Percentiles rank a stretch among this genome's conserved stretches.
Evolutionary conservation across 1,140 invertebrate genomes (phyloP).

Genomic region (Holcopasites calliopsidis): DNA sequence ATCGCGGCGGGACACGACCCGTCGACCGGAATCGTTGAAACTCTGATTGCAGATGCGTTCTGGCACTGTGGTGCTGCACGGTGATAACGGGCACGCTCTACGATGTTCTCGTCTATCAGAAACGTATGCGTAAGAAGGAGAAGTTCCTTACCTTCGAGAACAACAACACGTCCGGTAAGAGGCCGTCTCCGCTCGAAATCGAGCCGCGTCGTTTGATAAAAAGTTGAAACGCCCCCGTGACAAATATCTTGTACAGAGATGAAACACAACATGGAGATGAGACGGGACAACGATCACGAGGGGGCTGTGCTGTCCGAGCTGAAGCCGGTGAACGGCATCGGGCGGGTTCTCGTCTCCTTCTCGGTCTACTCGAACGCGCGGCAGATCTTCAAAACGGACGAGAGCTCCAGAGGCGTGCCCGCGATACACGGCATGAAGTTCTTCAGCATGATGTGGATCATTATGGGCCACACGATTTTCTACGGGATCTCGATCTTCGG

Average conservation of each 20-base stretch:
- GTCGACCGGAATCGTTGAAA: neutral
- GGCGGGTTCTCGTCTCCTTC: conserved; percentile 73
- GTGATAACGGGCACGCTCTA: conserved; percentile 66
- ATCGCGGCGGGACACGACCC: too few relatives aligned
- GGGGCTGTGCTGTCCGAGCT: conserved; percentile 22
- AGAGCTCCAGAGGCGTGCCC: conserved; percentile 60
- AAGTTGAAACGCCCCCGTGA: too few relatives aligned
- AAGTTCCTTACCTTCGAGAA: conserved; percentile 52
- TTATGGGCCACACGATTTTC: conserved; percentile 75
- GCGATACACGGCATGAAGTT: conserved; percentile 77
- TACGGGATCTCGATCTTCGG: conserved; percentile 52
- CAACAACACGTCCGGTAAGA: conserved; percentile 55
- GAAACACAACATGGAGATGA: conserved; percentile 1
- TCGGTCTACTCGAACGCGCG: conserved; percentile 76
- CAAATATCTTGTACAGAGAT: too few relatives aligned
- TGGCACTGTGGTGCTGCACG: conserved; percentile 37
- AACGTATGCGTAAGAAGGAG: conserved; percentile 13
- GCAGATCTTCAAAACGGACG: conserved; percentile 67
- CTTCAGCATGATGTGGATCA: conserved; percentile 79
- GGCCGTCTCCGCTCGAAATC: too few relatives aligned
- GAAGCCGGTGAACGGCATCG: conserved; percentile 25
- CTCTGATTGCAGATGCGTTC: conserved; percentile 46
- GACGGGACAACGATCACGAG: conserved; percentile 35
- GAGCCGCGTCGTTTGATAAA: too few relatives aligned
- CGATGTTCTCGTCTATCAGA: conserved; percentile 65